Base-by-base conservation (phyloP, 2,888 invertebrate genomes). In the Portevinia maculata region DNA sequence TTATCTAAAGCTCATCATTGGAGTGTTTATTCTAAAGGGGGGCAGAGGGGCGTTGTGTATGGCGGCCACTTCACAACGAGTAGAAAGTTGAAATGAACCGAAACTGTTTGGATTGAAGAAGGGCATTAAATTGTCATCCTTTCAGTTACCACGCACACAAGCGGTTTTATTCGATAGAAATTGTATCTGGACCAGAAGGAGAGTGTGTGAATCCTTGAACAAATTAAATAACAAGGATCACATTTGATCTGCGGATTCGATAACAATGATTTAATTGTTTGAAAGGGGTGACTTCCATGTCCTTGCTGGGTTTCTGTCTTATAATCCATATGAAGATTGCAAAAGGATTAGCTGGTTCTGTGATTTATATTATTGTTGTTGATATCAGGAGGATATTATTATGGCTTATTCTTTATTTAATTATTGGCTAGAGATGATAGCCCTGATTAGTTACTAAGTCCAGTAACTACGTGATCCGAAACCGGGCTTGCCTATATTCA, bases 1-100 rank as follows among this genome's bases (percentile, higher is more conserved):
- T 83, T 83, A 83, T 78, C 78, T 73, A 15, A 41, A 73, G 73
- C 83, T 83, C 78, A 83, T 83, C 83, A 73, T 55, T 78, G 5
- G 78, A 67, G 78, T 83, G 71, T 78, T 78, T 78, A 62, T 73
- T 57, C 57, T 71, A 69, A 59, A 59, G 59, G 28, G 30, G 34
- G 39, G 7, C 19, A 17, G 34, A 19, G 15, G 28, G 30, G 34
- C 32, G 7, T 13, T n/a, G 34, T 17, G 15, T 13, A 19, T 59
- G 9, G 46, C 46, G 24, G 28, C 34, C 32, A 48, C 39, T 50
- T 30, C 32, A 71, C 34, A 24, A 5, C 24, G 13, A 15, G 39
- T 44, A 11, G 37, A 39, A 44, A 46, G 13, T 13, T 28, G 15
- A 59, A 67, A 76, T 48, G 44, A 9, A 81, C 37, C 24, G 41